Conservation (phyloP, 2,888 invertebrate species). For the Troides aeacus region DNA sequence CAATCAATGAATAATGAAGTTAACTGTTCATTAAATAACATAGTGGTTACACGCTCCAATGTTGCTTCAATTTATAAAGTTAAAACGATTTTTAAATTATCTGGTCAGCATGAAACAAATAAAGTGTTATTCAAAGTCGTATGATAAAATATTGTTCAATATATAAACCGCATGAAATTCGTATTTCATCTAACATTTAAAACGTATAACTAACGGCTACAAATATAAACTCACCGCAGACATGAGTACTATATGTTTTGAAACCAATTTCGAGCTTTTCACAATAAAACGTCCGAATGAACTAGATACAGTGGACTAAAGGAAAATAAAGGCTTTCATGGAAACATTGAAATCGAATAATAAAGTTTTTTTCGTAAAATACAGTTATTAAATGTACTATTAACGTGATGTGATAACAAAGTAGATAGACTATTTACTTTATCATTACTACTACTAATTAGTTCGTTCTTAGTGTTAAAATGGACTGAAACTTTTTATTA, state of each 20-base stretch:
- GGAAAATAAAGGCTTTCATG: neutral
- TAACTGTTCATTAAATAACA: too few relatives aligned
- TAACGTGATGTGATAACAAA: too few relatives aligned
- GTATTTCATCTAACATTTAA: neutral
- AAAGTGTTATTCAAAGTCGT: neutral
- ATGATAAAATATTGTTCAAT: neutral
- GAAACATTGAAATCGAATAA: neutral
- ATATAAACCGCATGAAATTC: neutral
- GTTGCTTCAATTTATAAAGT: neutral
- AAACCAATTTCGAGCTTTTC: constrained; percentile 3
- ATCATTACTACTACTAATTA: too few relatives aligned
- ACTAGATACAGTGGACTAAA: neutral
- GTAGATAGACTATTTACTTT: too few relatives aligned
- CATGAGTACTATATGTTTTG: constrained; percentile 6
- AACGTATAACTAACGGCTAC: neutral
- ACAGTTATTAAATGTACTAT: too few relatives aligned
- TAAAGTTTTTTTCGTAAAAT: neutral
- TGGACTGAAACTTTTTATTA: too few relatives aligned
- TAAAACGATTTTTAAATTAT: neutral
- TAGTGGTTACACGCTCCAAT: too few relatives aligned
- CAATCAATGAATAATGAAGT: too few relatives aligned
- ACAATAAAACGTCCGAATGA: neutral
- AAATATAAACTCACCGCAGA: neutral
- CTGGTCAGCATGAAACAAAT: neutral
- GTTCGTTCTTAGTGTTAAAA: too few relatives aligned